phyloP scores from a whole-genome alignment of 1,140 invertebrate genomes.

The Frieseomelitta varia region DNA sequence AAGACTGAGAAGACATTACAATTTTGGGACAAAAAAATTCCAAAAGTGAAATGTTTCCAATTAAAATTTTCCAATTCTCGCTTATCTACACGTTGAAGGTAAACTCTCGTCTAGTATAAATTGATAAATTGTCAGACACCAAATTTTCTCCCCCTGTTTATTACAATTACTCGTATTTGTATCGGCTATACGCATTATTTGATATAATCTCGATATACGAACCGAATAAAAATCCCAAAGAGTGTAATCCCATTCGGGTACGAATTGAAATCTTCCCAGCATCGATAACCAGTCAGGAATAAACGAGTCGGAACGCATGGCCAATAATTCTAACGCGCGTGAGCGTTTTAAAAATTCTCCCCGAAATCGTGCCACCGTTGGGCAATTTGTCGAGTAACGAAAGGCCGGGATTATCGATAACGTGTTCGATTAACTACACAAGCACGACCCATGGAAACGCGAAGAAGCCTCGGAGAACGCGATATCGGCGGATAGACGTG shows the following conservation, averaged over 20 bases:
- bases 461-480: not conserved
- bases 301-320: slow-evolving; percentile 5
- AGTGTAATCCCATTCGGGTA: not conserved
- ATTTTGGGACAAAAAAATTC: no score
- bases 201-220: no score
- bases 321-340: not conserved
- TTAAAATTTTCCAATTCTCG: no score
- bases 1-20: no score
- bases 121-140: no score
- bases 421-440: not conserved
- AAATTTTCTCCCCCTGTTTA: no score
- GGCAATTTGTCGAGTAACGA: slow-evolving; percentile 17
- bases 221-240: not conserved
- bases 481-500: not conserved
- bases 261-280: not conserved
- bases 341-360: not conserved
- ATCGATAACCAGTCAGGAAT: slow-evolving; percentile 7
- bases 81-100: no score
- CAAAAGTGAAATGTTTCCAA: no score
- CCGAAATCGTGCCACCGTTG: not conserved
- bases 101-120: no score
- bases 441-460: not conserved
- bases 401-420: not conserved
- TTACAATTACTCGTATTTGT: no score
- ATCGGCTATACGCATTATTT: no score